Base-by-base conservation (phyloP, 2,888 invertebrate genomes). In the Mellilla xanthometata region DNA sequence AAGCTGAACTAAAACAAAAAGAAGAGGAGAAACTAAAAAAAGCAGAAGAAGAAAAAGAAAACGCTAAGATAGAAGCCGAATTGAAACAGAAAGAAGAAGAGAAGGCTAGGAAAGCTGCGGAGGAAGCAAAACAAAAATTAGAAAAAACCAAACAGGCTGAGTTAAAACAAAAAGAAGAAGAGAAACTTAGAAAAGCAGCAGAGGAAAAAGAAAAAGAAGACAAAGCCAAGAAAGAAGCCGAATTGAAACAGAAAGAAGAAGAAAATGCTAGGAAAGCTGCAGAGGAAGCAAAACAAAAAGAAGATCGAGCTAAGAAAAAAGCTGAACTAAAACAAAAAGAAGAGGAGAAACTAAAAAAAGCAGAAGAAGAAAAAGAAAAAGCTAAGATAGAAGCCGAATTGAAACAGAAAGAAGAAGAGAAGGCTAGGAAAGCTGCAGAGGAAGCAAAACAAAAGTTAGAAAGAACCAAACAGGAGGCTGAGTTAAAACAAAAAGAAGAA, bases 261-360 rank as follows among this genome's bases (percentile, higher is more conserved):
- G 4, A 39, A 53, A 6, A 34, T 51, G 23, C 34, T 49, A n/a
- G 9, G 26, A 56, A 5, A 34, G 51, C 44, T 15, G 8, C 44
- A 56, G 56, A 45, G 23, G 22, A 42, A 26, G 33, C 45, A 44
- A 10, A 24, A 6, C 12, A 22, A 19, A 22, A 12, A 8, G 10
- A 2, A 8, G 11, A 36, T 11, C n/a, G 19, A 26, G 13, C 5
- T 11, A 26, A 39, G 11, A 9, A 12, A 3, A 30, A 39, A 9
- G 23, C 30, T 10, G 10, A 15, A 4, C 2, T 24, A 2, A 11
- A 28, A 22, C 7, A 28, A 22, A 12, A 40, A 12, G 26, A 31
- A 8, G 15, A 23, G 19, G 26, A 15, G 30, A 11, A n/a, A 15
- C 10, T 32, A 31, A n/a, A 23, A 7, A 23, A 23, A 23, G 23